Conservation (phyloP, 2,888 invertebrate genomes). For the Himalopsyche anomala region DNA sequence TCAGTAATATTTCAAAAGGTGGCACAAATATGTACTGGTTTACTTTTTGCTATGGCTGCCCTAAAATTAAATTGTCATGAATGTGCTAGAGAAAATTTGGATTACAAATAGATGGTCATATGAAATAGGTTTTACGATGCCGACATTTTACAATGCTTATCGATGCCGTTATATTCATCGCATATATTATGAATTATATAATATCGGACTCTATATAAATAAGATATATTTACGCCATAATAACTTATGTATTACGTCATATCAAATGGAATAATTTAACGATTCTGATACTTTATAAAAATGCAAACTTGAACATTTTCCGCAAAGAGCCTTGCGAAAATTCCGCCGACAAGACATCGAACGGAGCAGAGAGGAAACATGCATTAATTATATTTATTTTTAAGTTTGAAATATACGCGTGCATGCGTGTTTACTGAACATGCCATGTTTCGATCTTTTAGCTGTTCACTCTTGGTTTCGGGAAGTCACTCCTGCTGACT, state of each 20-base stretch:
- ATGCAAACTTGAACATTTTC: conserved; percentile 32
- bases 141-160: background rate
- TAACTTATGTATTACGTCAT: background rate
- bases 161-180: conserved; percentile 5
- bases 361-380: too few species aligned
- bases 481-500: background rate
- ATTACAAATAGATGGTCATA: too few species aligned
- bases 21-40: too few species aligned
- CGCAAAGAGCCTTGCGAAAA: too few species aligned
- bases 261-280: conserved; percentile 39
- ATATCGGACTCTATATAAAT: conserved; percentile 29
- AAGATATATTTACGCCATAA: conserved; percentile 4
- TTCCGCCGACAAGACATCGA: too few species aligned
- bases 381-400: too few species aligned
- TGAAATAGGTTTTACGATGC: too few species aligned
- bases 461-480: background rate
- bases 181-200: background rate
- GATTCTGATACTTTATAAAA: conserved; percentile 24
- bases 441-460: background rate
- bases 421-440: background rate
- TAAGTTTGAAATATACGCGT: background rate
- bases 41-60: too few species aligned
- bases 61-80: too few species aligned
- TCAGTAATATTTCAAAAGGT: too few species aligned
- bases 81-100: too few species aligned